Conservation (phyloP, 2,797 vertebrate genomes). For the Threskiornis aethiopicus region DNA sequence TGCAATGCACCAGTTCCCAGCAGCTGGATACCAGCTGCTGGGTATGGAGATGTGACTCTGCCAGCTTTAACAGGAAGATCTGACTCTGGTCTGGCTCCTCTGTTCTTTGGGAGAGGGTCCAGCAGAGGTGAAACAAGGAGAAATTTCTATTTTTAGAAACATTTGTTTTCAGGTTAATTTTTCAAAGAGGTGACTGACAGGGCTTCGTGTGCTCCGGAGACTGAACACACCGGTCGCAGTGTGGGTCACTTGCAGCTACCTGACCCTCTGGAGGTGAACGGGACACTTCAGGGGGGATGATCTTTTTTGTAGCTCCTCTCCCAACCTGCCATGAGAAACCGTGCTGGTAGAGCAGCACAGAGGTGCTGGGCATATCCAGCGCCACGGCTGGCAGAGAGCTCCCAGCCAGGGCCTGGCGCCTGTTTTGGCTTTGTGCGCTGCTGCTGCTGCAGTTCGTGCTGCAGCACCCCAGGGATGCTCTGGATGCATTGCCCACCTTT, state of each 20-base stretch:
- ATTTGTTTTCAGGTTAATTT: not conserved
- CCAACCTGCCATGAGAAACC: not conserved
- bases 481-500: not conserved
- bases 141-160: not conserved
- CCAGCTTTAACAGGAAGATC: not conserved
- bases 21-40: not conserved
- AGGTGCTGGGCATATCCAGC: not conserved
- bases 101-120: not conserved
- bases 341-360: not conserved
- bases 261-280: not conserved
- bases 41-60: not conserved
- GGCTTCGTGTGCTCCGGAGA: not conserved
- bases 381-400: not conserved
- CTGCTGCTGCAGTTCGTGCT: not conserved
- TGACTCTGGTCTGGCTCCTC: not conserved
- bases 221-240: not conserved
- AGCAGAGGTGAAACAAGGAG: not conserved
- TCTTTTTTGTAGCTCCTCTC: not conserved
- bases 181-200: not conserved
- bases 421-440: not conserved
- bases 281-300: not conserved
- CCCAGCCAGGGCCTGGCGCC: not conserved
- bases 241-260: not conserved
- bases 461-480: not conserved
- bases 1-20: conserved; percentile 1